Conservation (phyloP, 1,140 invertebrate species). For the Vanessa tameamea region DNA sequence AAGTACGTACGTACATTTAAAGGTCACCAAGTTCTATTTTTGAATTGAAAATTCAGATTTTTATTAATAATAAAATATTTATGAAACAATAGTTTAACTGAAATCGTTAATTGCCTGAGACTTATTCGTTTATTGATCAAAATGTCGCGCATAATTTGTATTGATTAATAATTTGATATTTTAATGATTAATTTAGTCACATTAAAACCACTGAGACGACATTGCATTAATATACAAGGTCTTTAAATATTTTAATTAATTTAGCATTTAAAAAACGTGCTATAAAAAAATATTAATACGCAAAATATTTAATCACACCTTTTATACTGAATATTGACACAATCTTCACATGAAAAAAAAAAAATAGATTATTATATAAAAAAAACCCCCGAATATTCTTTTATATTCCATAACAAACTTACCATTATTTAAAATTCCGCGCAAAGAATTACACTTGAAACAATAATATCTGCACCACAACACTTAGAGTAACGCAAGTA, state of each 20-base stretch:
- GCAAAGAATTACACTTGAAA: slow-evolving; percentile 26
- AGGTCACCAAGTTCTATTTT: not conserved
- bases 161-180: slow-evolving; percentile 19
- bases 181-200: slow-evolving; percentile 12
- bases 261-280: not conserved
- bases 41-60: not conserved
- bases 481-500: slow-evolving; percentile 46
- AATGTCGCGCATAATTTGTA: not conserved
- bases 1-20: no score
- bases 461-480: slow-evolving; percentile 47
- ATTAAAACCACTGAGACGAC: slow-evolving; percentile 7
- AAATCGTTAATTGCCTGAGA: no score
- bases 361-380: not conserved
- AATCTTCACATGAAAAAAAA: no score
- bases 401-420: slow-evolving; percentile 31
- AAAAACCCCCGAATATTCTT: not conserved
- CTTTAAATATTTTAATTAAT: not conserved
- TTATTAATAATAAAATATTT: not conserved
- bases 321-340: no score
- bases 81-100: no score
- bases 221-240: slow-evolving; percentile 15
- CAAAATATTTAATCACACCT: not conserved
- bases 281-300: not conserved
- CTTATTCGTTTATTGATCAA: not conserved
- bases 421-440: slow-evolving; percentile 56